Conservation (phyloP, 2,888 invertebrate species). For the Oligia fasciuncula region DNA sequence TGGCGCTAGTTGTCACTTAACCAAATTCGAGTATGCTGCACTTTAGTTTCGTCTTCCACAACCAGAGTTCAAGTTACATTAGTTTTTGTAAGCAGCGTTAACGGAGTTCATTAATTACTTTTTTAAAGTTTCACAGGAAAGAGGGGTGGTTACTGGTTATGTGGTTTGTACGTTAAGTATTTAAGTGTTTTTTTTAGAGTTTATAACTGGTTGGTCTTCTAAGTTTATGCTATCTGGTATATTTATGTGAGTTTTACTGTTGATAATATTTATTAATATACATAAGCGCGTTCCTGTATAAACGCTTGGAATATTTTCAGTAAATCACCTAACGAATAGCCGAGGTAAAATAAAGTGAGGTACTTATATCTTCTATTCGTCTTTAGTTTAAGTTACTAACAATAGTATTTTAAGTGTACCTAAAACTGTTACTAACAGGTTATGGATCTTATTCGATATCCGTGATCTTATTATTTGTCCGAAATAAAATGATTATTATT, state of each 20-base stretch:
- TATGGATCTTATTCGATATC: no score
- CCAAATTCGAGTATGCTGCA: constrained; percentile 27
- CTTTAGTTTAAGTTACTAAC: no score
- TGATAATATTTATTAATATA: constrained; percentile 40
- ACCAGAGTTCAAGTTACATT: constrained; percentile 65
- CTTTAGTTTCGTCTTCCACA: constrained; percentile 57
- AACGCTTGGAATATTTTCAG: not conserved
- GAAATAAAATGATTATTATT: no score
- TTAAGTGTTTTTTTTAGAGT: constrained; percentile 56
- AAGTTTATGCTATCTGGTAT: constrained; percentile 56
- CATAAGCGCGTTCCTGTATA: constrained; percentile 4
- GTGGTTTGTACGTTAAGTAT: constrained; percentile 61
- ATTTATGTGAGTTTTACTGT: constrained; percentile 48
- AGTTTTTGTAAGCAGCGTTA: constrained; percentile 71
- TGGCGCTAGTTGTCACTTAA: constrained; percentile 65
- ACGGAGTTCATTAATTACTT: constrained; percentile 84
- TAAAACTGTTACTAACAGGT: no score
- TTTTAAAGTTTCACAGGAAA: constrained; percentile 78
- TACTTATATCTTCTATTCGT: no score
- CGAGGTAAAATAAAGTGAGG: not conserved
- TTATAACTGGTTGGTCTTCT: constrained; percentile 47
- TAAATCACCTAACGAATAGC: not conserved
- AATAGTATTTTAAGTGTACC: no score
- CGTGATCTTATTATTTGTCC: no score
- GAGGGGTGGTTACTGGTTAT: constrained; percentile 71